phyloP scores from a whole-genome alignment of 1,140 invertebrate genomes.

The Sycophila sp. region DNA sequence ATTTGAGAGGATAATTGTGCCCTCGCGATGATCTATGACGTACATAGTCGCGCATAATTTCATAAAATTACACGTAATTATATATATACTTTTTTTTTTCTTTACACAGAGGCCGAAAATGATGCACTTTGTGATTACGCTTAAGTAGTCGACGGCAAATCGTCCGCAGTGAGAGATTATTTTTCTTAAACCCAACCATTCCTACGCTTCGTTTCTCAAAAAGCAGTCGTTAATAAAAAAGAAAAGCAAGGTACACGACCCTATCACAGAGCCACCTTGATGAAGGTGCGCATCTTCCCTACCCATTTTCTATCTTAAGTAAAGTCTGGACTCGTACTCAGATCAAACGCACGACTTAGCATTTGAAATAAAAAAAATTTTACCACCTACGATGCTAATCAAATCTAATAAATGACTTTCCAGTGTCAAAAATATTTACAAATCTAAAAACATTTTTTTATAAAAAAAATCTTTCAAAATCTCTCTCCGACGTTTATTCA shows the following conservation, averaged over 20 bases:
- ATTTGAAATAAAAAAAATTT: neutral
- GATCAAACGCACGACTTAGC: neutral
- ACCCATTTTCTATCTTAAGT: constrained; percentile 10
- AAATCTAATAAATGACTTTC: no score
- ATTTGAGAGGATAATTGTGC: constrained; percentile 11
- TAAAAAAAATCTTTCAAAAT: no score
- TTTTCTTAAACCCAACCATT: constrained; percentile 24
- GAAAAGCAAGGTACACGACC: constrained; percentile 27
- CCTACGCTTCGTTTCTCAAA: neutral
- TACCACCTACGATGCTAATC: no score
- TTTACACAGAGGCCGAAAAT: constrained; percentile 14
- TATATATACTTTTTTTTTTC: neutral
- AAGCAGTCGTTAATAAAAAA: constrained; percentile 14
- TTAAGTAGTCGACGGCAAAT: neutral
- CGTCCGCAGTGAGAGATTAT: constrained; percentile 20
- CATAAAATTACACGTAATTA: constrained; percentile 23
- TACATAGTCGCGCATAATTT: neutral
- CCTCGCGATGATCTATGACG: constrained; percentile 1
- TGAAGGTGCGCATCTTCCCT: neutral
- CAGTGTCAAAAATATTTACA: neutral
- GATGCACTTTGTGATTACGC: constrained; percentile 11
- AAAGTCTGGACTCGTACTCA: constrained; percentile 8
- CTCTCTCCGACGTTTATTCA: no score
- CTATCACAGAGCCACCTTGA: constrained; percentile 29
- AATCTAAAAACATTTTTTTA: neutral